Evolutionary conservation across 2,113 vertebrate species (phyloP), one percentile per base, ranked within the genome.

Genomic region (Parus major): DNA sequence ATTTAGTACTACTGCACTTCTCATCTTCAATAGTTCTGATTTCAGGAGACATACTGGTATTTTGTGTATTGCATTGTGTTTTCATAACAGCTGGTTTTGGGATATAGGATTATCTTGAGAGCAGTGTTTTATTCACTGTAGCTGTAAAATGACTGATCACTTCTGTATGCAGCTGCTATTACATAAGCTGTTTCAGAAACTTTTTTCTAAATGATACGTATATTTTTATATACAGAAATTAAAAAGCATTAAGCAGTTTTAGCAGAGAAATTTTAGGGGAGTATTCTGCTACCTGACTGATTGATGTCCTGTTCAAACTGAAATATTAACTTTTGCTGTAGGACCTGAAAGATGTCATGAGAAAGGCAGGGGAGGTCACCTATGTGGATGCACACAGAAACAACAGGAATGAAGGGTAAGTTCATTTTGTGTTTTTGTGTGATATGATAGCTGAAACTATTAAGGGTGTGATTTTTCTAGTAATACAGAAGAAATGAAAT

Each of bases 341-440:
- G 99, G 99, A 99, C 97, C 98, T 99, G 92, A 99, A 99, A 97
- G 99, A 99, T 97, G 98, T 99, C 96, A 99, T 99, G 99, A 98
- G 99, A 97, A 99, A 99, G 97, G 99, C 98, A 87, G 99, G 99
- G 66, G 99, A 99, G 84, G 99, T 99, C 57, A 99, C 99, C 39
- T 99, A 99, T 98, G 99, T 99, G 97, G 99, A 99, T 92, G 99
- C 99, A 44, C 99, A 99, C 97, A 98, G 99, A 94, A 98, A 98
- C 96, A 99, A 98, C 96, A 98, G 98, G 97, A 99, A 99, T 66
- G 99, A 99, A 98, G 99, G 99, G 99, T 99, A 81, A 97, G 97
- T 66, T 83, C 4, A 36, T 52, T 85, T 88, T 84, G 7, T 70
- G 68, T 79, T 23, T 60, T 31, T 36, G 41, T 66, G 13, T 18